Conservation (phyloP, 2,113 vertebrate genomes). For the Anser brachyrhynchus region DNA sequence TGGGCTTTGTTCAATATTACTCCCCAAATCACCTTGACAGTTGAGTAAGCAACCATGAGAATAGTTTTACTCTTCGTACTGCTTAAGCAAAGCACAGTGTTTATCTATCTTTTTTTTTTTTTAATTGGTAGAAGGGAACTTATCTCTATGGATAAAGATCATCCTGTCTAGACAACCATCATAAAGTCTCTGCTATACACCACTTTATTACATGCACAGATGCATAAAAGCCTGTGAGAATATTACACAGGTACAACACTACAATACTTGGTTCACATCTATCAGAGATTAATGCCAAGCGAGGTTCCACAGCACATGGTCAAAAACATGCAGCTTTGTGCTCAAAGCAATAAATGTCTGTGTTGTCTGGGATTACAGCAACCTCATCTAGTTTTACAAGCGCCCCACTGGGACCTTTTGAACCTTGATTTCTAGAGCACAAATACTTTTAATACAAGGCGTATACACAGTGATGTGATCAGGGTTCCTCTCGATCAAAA, state of each 20-base stretch:
- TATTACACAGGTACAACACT: not conserved
- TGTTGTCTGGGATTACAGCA: not conserved
- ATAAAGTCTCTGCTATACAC: not conserved
- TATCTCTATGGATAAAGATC: not conserved
- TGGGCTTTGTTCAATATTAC: not conserved
- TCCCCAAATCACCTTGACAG: conserved; percentile 8
- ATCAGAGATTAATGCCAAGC: not conserved
- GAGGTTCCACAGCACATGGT: not conserved
- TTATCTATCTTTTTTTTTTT: not conserved
- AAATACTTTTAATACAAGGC: fast-evolving
- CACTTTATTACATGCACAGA: not conserved
- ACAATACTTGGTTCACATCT: not conserved
- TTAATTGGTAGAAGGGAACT: conserved; percentile 15
- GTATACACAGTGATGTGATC: fast-evolving
- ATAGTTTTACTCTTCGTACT: not conserved
- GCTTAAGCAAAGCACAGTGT: not conserved
- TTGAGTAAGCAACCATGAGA: conserved; percentile 15
- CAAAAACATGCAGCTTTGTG: not conserved
- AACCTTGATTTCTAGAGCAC: not conserved
- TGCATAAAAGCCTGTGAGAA: not conserved
- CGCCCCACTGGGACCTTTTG: not conserved
- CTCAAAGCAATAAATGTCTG: not conserved
- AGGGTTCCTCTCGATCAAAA: not conserved
- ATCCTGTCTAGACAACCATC: not conserved
- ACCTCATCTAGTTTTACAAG: not conserved